Conservation (phyloP, 2,888 invertebrate genomes). For the Hedya salicella region DNA sequence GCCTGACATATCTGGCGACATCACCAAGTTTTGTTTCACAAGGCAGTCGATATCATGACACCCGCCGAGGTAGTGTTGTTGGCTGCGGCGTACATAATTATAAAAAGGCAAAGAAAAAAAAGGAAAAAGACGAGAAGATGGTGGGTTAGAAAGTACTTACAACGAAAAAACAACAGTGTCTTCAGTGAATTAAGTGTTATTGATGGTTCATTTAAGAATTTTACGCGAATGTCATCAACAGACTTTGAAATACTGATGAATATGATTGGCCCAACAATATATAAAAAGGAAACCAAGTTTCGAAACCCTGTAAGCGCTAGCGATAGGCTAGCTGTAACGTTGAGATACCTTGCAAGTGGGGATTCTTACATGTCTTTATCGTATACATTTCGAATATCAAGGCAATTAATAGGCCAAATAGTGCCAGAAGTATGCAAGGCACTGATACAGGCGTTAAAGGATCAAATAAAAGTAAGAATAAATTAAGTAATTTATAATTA, state of each 20-base stretch:
- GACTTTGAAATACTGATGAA: conserved; percentile 23
- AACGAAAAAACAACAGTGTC: conserved; percentile 13
- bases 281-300: conserved; percentile 18
- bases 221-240: conserved; percentile 15
- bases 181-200: conserved; percentile 2
- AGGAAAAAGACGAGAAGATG: conserved; percentile 13
- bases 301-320: conserved; percentile 18
- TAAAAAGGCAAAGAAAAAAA: conserved; percentile 22
- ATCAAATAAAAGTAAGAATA: conserved; percentile 25
- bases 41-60: conserved; percentile 22
- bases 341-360: neutral
- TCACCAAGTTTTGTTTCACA: conserved; percentile 12
- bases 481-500: conserved; percentile 14
- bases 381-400: conserved; percentile 22
- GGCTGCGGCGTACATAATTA: conserved; percentile 22
- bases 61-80: conserved; percentile 22
- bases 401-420: conserved; percentile 27
- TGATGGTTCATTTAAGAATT: conserved; percentile 7
- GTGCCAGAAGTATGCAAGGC: conserved; percentile 11
- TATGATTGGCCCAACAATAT: conserved; percentile 19
- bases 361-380: conserved; percentile 3
- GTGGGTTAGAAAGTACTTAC: conserved; percentile 14
- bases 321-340: neutral
- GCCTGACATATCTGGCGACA: no score
- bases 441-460: conserved; percentile 23